phyloP scores from a whole-genome alignment of 2,888 invertebrate species.

The Ormia ochracea region DNA sequence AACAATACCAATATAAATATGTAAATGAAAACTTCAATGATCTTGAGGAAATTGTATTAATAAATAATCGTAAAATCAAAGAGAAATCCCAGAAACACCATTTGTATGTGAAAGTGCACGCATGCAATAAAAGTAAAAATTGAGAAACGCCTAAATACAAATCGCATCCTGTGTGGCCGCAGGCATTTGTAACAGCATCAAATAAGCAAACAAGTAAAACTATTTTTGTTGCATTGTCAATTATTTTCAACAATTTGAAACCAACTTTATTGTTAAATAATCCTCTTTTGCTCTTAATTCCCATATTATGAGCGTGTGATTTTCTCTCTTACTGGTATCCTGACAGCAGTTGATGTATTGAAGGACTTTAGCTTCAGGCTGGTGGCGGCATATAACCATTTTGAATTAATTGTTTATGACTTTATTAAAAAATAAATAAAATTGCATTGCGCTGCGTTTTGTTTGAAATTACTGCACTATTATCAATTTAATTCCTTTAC shows the following conservation, averaged over 20 bases:
- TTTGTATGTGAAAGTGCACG: background rate
- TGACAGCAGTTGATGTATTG: constrained; percentile 4
- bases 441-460: constrained; percentile 20
- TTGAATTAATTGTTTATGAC: constrained; percentile 43
- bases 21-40: too few species aligned
- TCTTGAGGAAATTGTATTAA: too few species aligned
- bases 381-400: constrained; percentile 38
- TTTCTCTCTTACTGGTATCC: constrained; percentile 2
- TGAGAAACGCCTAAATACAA: constrained; percentile 43
- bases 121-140: background rate
- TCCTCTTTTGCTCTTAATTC: constrained; percentile 24
- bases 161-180: constrained; percentile 56
- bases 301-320: background rate
- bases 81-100: background rate
- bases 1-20: too few species aligned
- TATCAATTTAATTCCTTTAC: background rate
- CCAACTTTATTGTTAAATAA: constrained; percentile 46
- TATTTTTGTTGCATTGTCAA: background rate
- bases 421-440: constrained; percentile 4
- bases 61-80: background rate
- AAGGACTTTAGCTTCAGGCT: constrained; percentile 62
- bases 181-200: constrained; percentile 12
- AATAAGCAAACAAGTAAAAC: constrained; percentile 1
- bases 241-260: constrained; percentile 39
- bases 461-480: background rate